Evolutionary conservation across 2,113 vertebrate genomes (phyloP).

Genomic region (Muntiacus reevesi): DNA sequence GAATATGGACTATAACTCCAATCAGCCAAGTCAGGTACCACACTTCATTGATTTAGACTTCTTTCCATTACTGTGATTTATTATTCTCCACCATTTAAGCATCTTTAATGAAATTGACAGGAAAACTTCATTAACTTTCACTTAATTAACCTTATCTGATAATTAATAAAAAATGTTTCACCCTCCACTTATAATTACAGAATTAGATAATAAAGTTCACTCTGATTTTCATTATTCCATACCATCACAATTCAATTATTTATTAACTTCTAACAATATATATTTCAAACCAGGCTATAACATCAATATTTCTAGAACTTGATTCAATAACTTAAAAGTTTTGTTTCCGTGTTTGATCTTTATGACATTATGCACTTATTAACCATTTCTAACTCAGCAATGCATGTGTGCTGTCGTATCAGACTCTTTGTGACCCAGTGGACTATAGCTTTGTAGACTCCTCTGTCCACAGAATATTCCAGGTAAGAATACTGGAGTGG

Average conservation of each 20-base stretch:
- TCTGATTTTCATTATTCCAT: constrained; percentile 42
- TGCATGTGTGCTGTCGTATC: not conserved
- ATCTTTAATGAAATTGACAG: constrained; percentile 56
- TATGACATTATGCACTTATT: not conserved
- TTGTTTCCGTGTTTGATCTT: not conserved
- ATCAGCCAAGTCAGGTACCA: not conserved
- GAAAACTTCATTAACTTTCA: constrained; percentile 64
- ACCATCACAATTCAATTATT: constrained; percentile 16
- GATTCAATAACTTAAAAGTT: not conserved
- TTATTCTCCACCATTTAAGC: constrained; percentile 36
- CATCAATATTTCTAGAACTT: not conserved
- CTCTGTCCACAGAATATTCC: not conserved
- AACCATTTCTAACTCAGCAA: not conserved
- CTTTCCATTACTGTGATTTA: constrained; percentile 7
- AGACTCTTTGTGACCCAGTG: not conserved
- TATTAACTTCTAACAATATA: not conserved
- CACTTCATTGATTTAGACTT: constrained; percentile 2
- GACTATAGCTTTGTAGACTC: not conserved
- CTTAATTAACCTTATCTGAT: constrained; percentile 66
- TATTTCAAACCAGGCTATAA: not conserved
- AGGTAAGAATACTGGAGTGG: not conserved
- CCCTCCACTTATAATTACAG: constrained; percentile 52
- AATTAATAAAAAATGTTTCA: constrained; percentile 60
- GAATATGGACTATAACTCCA: not conserved
- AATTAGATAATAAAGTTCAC: constrained; percentile 38